phyloP scores from a whole-genome alignment of 2,113 vertebrate species.

The Sylvia atricapilla region DNA sequence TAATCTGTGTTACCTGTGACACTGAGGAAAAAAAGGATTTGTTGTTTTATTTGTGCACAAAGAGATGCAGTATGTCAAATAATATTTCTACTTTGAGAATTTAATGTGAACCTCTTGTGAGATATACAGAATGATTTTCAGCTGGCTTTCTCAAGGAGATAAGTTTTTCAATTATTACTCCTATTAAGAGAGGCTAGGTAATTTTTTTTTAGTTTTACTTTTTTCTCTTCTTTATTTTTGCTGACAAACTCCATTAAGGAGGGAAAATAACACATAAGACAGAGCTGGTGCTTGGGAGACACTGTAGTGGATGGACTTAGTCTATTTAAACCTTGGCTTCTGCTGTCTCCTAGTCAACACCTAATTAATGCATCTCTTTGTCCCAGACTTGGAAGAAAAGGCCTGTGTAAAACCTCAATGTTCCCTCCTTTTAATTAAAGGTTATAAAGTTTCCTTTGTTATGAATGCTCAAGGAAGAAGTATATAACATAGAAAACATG shows the following conservation, averaged over 20 bases:
- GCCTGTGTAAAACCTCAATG: neutral
- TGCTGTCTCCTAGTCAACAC: neutral
- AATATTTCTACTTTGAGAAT: neutral
- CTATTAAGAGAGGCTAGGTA: neutral
- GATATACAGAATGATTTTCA: neutral
- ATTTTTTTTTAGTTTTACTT: neutral
- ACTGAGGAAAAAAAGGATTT: neutral
- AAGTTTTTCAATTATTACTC: neutral
- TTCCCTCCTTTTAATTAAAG: neutral
- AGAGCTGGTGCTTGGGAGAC: neutral
- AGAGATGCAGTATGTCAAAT: neutral
- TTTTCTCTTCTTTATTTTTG: neutral
- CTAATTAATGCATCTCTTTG: neutral
- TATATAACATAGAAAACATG: neutral
- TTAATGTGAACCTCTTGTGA: neutral
- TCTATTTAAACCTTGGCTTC: neutral
- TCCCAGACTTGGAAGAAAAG: neutral
- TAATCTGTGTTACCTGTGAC: neutral
- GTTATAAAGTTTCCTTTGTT: neutral
- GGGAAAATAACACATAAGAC: neutral
- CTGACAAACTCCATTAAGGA: neutral
- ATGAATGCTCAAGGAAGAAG: neutral
- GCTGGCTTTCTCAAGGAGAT: neutral
- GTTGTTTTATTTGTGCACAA: neutral
- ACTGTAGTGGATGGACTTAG: neutral